Evolutionary conservation across 2,888 invertebrate genomes (phyloP).

Genomic region (Julus scandinavius): DNA sequence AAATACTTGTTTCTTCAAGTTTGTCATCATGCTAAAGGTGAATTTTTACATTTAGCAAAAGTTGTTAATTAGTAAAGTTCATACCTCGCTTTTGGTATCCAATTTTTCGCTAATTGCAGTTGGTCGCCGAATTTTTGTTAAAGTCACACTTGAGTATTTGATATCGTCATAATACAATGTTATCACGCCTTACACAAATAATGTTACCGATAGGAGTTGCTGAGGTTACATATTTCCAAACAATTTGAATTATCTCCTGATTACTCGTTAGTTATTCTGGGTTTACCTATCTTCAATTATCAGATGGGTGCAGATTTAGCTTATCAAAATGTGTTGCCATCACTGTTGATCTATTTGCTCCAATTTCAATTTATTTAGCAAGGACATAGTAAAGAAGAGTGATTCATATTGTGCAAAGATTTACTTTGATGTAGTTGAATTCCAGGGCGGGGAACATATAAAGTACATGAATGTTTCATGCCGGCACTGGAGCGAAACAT

Average conservation of each 20-base stretch:
- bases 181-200: background rate
- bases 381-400: background rate
- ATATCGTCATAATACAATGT: background rate
- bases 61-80: background rate
- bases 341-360: background rate
- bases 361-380: background rate
- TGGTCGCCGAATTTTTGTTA: background rate
- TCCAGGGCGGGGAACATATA: too few species aligned
- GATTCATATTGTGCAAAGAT: background rate
- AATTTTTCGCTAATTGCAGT: background rate
- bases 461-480: too few species aligned
- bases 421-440: background rate
- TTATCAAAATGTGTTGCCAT: background rate
- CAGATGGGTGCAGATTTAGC: background rate
- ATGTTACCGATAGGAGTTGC: background rate
- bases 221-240: background rate
- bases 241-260: background rate
- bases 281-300: background rate
- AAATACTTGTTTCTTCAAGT: background rate
- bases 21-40: background rate
- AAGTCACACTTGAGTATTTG: background rate
- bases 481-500: too few species aligned
- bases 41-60: background rate
- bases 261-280: background rate
- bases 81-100: background rate